Evolutionary conservation across 2,888 invertebrate species (phyloP), one percentile per base, ranked within the genome.

Genomic region (Drosophila rubida): DNA sequence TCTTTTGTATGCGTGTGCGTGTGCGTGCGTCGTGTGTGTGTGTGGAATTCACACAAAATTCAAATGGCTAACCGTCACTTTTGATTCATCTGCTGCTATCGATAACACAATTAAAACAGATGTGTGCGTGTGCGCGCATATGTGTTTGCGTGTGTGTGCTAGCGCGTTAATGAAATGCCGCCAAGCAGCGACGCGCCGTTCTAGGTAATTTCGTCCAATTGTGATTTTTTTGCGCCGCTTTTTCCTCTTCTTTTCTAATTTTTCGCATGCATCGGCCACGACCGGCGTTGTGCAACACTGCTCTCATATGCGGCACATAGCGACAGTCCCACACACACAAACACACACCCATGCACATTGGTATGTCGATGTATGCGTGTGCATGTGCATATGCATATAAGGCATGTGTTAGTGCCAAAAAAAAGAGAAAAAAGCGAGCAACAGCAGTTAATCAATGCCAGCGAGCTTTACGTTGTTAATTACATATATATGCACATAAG

Each of bases 391-490:
- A 67, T 78, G 79, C 87, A 77, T 76, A 84, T 62, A 80, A 57
- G 81, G 82, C 49, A 19, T 58, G 57, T 68, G 64, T 69, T 69
- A 68, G 75, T 75, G 75, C 65, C 82, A 79, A 84, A 86, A 71
- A 73, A 61, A 44, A 42, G 69, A 61, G 61, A 58, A 45, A 42
- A 37, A 8, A 54, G 27, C 37, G n/a, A 48, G n/a, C 50, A 65
- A 46, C 53, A 64, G 53, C 64, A 65, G 66, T 77, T 76, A 87
- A 84, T 87, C 87, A 88, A 88, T 82, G 89, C 70, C 68, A 79
- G 42, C 64, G 25, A 58, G 70, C 60, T 79, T 88, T 58, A 59
- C 69, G 58, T 75, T 68, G 59, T 64, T 87, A 88, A 87, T 69
- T 68, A 69, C 65, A 75, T 51, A 60, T 48, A 69, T 51, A 60